Conservation (phyloP, 2,888 invertebrate genomes). For the Ligdia adustata region DNA sequence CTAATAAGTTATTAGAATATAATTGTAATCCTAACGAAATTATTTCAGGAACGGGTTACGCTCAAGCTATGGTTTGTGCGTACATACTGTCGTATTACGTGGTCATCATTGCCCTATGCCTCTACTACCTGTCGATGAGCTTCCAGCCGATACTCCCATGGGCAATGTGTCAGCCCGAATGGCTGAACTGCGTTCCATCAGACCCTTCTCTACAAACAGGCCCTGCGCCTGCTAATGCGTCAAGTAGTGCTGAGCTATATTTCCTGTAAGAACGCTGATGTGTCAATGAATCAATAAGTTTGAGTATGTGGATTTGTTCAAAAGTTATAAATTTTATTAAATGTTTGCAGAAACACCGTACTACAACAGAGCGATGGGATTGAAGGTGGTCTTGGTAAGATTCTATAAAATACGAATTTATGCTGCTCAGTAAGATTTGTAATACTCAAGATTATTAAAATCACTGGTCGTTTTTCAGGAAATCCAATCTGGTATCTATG, state of each 20-base stretch:
- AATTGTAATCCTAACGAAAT: not conserved
- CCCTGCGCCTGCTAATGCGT: constrained; percentile 43
- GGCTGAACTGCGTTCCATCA: constrained; percentile 77
- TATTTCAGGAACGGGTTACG: constrained; percentile 86
- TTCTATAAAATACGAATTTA: no score
- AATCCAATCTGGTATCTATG: constrained; percentile 88
- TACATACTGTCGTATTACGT: constrained; percentile 91
- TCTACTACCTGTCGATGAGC: constrained; percentile 89
- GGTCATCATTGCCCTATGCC: constrained; percentile 88
- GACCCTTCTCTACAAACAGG: constrained; percentile 45
- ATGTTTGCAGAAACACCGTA: constrained; percentile 61
- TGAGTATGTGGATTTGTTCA: not conserved
- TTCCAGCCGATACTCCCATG: constrained; percentile 89
- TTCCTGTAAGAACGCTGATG: constrained; percentile 72
- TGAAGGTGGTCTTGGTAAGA: constrained; percentile 70
- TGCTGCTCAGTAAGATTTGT: no score
- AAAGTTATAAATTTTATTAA: not conserved
- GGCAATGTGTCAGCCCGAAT: constrained; percentile 86
- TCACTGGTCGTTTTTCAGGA: constrained; percentile 61
- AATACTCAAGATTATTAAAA: no score
- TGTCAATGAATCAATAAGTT: not conserved
- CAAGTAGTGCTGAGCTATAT: constrained; percentile 85
- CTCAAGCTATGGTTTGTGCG: constrained; percentile 85
- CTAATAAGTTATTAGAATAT: no score
- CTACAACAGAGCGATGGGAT: constrained; percentile 67